phyloP scores from a whole-genome alignment of 2,797 vertebrate genomes.

The Hyperoplus immaculatus region DNA sequence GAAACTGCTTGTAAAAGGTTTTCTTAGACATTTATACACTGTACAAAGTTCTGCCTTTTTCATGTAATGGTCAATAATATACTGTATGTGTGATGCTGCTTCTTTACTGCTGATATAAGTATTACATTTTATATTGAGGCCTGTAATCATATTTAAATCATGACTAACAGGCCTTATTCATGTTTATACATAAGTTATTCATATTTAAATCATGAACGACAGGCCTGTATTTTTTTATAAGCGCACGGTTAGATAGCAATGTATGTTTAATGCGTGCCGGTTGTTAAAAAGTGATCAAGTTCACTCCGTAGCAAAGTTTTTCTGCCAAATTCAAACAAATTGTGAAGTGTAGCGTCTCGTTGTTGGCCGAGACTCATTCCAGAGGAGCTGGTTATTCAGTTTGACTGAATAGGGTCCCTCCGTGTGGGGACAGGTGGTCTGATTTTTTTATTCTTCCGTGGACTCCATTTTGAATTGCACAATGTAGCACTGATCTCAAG shows the following conservation, averaged over 20 bases:
- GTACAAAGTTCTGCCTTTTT: slow-evolving; percentile 73
- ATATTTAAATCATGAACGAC: slow-evolving; percentile 87
- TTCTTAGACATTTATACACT: slow-evolving; percentile 75
- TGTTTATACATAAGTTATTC: slow-evolving; percentile 82
- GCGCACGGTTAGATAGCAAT: slow-evolving; percentile 36
- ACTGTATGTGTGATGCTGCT: slow-evolving; percentile 74
- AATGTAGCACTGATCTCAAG: slow-evolving; percentile 75
- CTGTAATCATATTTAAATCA: slow-evolving; percentile 87
- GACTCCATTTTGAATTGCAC: slow-evolving; percentile 59
- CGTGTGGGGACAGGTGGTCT: slow-evolving; percentile 20
- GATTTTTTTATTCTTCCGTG: slow-evolving; percentile 54
- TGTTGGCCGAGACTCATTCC: slow-evolving; percentile 37
- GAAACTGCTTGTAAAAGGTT: slow-evolving; percentile 64
- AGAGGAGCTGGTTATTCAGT: slow-evolving; percentile 36
- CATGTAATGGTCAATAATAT: slow-evolving; percentile 57
- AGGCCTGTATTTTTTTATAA: slow-evolving; percentile 83
- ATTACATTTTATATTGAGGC: slow-evolving; percentile 79
- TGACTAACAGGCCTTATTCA: slow-evolving; percentile 85
- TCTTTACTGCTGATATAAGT: slow-evolving; percentile 69
- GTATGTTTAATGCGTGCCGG: slow-evolving; percentile 47
- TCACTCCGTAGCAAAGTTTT: slow-evolving; percentile 61
- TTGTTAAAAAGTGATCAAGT: slow-evolving; percentile 48
- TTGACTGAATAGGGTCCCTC: slow-evolving; percentile 68
- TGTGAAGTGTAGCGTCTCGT: slow-evolving; percentile 56
- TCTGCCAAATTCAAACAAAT: slow-evolving; percentile 57